Conservation (phyloP, 2,113 vertebrate genomes). For the Pycnonotus jocosus region DNA sequence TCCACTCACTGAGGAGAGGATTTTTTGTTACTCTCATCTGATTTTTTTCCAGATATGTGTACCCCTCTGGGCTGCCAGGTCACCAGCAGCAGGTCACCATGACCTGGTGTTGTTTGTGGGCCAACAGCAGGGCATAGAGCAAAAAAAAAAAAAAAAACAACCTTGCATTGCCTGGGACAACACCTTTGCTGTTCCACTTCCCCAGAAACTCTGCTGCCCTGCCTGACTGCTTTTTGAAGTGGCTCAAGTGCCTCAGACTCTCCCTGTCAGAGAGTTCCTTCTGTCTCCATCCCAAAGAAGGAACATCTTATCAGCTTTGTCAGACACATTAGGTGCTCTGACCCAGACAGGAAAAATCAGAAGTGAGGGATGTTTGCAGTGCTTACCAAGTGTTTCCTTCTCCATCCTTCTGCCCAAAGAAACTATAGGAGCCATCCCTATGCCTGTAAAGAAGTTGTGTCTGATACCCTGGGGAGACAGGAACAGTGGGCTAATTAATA, state of each 20-base stretch:
- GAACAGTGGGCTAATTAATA: not conserved
- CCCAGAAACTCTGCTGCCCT: not conserved
- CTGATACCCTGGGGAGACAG: constrained; percentile 76
- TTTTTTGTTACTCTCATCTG: not conserved
- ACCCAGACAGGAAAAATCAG: not conserved
- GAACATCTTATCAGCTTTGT: constrained; percentile 69
- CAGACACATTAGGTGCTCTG: not conserved
- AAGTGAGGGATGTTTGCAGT: not conserved
- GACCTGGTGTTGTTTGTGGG: not conserved
- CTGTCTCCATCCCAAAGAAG: not conserved
- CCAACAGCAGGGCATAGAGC: not conserved
- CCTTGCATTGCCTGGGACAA: not conserved
- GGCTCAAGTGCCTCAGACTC: not conserved
- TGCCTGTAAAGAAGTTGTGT: constrained; percentile 80
- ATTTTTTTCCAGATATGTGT: not conserved
- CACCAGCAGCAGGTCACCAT: not conserved
- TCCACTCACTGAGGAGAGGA: not conserved
- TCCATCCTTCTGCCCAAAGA: constrained; percentile 75
- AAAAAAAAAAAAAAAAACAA: not conserved
- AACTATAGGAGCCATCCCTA: constrained; percentile 83
- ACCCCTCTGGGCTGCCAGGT: not conserved
- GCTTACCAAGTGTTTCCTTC: constrained; percentile 87
- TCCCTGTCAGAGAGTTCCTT: not conserved
- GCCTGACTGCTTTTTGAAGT: not conserved
- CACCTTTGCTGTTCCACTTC: not conserved